A percentile compares a stretch with the other conserved stretches of the same genome.
These are phyloP conservation scores for Sciurus carolinensis DNA, from an alignment of 2,797 vertebrate genomes.

Conservation along the genomic window DNA sequence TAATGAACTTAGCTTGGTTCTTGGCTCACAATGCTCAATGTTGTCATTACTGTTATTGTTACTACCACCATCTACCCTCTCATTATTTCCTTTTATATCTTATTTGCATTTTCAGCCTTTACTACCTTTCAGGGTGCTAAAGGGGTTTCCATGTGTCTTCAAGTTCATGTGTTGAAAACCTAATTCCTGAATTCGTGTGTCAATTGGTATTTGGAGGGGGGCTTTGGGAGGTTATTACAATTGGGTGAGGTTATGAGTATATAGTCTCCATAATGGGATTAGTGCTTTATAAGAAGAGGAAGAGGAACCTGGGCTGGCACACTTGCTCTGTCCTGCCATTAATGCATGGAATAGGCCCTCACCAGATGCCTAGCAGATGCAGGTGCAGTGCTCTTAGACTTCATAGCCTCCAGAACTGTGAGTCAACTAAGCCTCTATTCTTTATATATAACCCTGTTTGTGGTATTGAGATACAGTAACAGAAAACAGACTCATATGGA, in stretches of 20 bases:
- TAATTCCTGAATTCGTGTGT: neutral
- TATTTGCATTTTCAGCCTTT: neutral
- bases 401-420: neutral
- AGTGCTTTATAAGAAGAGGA: neutral
- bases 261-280: neutral
- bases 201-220: neutral
- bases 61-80: rapidly evolving
- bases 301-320: neutral
- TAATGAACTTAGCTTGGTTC: neutral
- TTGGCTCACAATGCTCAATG: neutral
- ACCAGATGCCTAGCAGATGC: neutral
- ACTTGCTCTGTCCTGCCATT: neutral
- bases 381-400: too few relatives aligned
- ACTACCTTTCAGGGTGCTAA: neutral
- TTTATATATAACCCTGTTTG: neutral
- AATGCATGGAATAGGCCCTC: neutral
- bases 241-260: neutral
- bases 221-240: too few relatives aligned
- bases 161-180: neutral
- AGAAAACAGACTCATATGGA: neutral
- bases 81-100: neutral
- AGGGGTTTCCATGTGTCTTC: neutral
- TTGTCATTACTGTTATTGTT: neutral
- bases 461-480: neutral
- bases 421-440: neutral